phyloP scores from a whole-genome alignment of 2,888 invertebrate species.

The Drosophila formosana region DNA sequence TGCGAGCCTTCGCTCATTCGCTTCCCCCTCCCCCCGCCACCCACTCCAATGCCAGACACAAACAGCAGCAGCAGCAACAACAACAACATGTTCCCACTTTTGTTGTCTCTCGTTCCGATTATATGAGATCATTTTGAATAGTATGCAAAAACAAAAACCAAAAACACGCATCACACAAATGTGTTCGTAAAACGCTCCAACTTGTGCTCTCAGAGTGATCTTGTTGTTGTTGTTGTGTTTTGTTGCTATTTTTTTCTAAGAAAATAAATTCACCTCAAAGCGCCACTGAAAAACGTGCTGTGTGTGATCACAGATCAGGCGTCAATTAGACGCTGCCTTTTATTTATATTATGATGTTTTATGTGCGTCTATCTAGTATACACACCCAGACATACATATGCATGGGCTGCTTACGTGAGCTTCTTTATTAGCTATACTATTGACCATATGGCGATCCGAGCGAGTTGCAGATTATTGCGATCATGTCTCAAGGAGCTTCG shows the following conservation, averaged over 20 bases:
- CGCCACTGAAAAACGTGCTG: constrained; percentile 69
- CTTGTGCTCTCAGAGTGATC: constrained; percentile 23
- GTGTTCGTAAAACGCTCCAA: constrained; percentile 3
- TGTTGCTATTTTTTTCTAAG: constrained; percentile 28
- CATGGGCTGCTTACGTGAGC: constrained; percentile 68
- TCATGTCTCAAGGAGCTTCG: constrained; percentile 20
- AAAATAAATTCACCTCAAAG: constrained; percentile 38
- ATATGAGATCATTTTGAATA: constrained; percentile 79
- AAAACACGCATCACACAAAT: constrained; percentile 9
- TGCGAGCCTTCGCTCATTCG: constrained; percentile 40
- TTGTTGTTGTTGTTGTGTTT: constrained; percentile 23
- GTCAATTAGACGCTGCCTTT: constrained; percentile 72
- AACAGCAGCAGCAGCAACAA: constrained; percentile 25
- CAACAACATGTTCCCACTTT: constrained; percentile 64
- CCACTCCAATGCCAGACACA: constrained; percentile 61
- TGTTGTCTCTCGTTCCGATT: constrained; percentile 63
- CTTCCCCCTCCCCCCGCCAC: constrained; percentile 42
- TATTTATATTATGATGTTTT: constrained; percentile 67
- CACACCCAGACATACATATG: constrained; percentile 8
- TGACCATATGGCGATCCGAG: constrained; percentile 66
- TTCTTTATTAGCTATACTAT: constrained; percentile 53
- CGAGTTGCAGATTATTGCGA: constrained; percentile 9
- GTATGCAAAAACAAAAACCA: constrained; percentile 64
- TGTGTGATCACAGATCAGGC: constrained; percentile 44
- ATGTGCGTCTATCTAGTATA: constrained; percentile 33